Conservation (phyloP, 1,140 invertebrate species). For the Cotesia typhae region DNA sequence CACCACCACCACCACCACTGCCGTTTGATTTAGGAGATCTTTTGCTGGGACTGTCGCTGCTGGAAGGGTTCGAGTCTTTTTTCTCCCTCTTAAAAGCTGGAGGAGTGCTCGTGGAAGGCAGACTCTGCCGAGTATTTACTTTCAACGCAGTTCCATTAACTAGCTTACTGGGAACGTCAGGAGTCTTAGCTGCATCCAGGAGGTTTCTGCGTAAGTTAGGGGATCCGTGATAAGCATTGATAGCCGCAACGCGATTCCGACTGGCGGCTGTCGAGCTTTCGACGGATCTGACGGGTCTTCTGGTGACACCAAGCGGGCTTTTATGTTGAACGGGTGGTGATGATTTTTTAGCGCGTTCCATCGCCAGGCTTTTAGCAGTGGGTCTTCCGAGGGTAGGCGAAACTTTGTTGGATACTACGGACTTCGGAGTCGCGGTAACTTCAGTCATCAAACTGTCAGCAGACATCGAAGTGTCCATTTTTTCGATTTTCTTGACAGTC, state of each 20-base stretch:
- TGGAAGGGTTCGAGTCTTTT: slow-evolving; percentile 50
- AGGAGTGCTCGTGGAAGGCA: slow-evolving; percentile 27
- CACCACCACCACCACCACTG: slow-evolving; percentile 31
- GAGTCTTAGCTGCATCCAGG: slow-evolving; percentile 61
- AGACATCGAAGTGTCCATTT: slow-evolving; percentile 61
- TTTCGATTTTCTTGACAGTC: slow-evolving; percentile 55
- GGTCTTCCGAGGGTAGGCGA: slow-evolving; percentile 54
- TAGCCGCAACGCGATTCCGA: slow-evolving; percentile 59
- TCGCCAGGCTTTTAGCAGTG: slow-evolving; percentile 42
- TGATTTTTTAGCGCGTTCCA: slow-evolving; percentile 53
- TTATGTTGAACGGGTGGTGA: slow-evolving; percentile 56
- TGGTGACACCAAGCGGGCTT: slow-evolving; percentile 45
- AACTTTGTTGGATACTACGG: slow-evolving; percentile 54
- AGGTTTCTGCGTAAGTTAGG: slow-evolving; percentile 58
- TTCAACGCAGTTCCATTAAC: slow-evolving; percentile 38
- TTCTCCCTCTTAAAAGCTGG: slow-evolving; percentile 46
- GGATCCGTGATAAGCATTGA: slow-evolving; percentile 54
- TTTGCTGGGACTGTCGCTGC: slow-evolving; percentile 56
- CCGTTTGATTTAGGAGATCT: slow-evolving; percentile 57
- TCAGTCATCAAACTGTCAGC: slow-evolving; percentile 61
- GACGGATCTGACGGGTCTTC: slow-evolving; percentile 50
- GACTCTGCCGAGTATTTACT: slow-evolving; percentile 19
- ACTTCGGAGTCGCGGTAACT: slow-evolving; percentile 52
- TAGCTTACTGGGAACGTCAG: slow-evolving; percentile 52
- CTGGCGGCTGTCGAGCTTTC: slow-evolving; percentile 62